Conservation (phyloP, 2,113 vertebrate genomes). For the Cinclus mexicanus region DNA sequence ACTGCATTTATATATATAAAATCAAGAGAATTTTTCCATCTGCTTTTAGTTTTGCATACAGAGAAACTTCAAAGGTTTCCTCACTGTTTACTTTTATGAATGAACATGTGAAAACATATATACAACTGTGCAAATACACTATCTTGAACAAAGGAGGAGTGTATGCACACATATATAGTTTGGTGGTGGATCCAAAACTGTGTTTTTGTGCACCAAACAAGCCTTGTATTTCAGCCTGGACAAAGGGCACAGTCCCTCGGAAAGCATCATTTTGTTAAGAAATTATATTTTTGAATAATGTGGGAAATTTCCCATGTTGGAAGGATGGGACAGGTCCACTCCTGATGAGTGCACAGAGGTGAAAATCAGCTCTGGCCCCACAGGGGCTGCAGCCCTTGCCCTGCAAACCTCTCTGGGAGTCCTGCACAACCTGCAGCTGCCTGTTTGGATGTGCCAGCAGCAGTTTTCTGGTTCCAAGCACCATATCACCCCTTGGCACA, state of each 20-base stretch:
- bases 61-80: background rate
- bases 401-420: background rate
- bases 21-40: background rate
- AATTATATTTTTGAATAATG: background rate
- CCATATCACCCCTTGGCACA: constrained; percentile 22
- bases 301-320: background rate
- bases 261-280: background rate
- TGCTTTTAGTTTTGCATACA: constrained; percentile 22
- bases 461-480: background rate
- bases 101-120: background rate
- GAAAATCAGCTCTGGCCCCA: background rate
- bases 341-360: background rate
- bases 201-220: background rate
- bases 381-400: background rate
- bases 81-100: constrained; percentile 28
- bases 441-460: background rate
- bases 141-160: background rate
- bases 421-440: background rate
- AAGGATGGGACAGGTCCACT: background rate
- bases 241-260: background rate
- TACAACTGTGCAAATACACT: background rate
- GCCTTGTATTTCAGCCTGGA: background rate
- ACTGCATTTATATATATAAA: background rate
- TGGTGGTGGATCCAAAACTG: background rate
- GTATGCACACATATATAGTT: background rate